These are phyloP conservation scores for Isotomurus palustris DNA, from an alignment of 2,888 invertebrate genomes.

Conservation along the genomic window DNA sequence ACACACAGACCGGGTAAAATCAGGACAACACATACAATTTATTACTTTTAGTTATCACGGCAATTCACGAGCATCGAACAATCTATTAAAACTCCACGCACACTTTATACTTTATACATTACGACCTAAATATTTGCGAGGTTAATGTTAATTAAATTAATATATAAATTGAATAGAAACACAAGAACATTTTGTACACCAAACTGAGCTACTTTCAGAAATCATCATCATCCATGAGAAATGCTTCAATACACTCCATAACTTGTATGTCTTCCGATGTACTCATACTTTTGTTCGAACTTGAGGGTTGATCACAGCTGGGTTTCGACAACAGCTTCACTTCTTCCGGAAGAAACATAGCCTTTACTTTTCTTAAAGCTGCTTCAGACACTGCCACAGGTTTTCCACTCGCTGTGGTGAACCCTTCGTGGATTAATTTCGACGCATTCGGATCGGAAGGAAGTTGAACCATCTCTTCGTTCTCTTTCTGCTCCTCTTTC, in stretches of 20 bases:
- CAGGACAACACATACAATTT: no score
- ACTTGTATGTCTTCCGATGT: no score
- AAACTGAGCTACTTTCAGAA: no score
- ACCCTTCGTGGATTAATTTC: conserved; percentile 20
- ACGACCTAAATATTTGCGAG: no score
- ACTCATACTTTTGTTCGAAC: neutral
- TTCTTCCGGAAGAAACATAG: conserved; percentile 45
- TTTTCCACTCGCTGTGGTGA: conserved; percentile 49
- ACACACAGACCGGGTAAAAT: no score
- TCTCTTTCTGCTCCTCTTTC: neutral
- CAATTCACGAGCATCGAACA: no score
- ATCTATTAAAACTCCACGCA: no score
- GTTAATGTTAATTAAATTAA: no score
- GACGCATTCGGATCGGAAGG: neutral
- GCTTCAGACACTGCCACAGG: conserved; percentile 49
- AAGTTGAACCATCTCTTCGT: neutral
- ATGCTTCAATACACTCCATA: conserved; percentile 49
- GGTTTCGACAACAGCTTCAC: neutral
- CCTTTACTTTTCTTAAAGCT: conserved; percentile 48
- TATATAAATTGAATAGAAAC: no score
- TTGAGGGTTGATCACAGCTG: neutral
- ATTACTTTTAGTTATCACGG: no score
- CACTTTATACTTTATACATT: no score
- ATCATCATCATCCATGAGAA: conserved; percentile 50
- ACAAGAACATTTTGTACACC: no score